Evolutionary conservation across 2,888 invertebrate species (phyloP), one percentile per base, ranked within the genome.

Genomic region (Clepsis dumicolana): DNA sequence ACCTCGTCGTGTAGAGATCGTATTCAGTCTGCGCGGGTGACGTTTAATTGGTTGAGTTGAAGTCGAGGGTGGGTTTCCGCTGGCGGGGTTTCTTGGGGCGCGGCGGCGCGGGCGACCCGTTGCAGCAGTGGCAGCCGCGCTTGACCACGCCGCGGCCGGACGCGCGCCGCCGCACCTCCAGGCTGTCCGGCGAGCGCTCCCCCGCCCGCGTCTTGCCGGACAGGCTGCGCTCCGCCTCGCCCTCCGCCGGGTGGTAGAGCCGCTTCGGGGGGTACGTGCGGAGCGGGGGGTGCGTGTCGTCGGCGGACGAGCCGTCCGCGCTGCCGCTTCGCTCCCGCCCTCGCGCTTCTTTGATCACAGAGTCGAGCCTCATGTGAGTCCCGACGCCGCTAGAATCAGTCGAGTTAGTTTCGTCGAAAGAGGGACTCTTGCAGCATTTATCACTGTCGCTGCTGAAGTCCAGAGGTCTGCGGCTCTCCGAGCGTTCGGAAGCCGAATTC

Each of bases 121-220:
- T 94, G 82, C 95, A 95, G 81, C 95, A 95, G 38, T 94, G 94
- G 77, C 95, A 95, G 61, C 94, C 94, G 50, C 95, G 93, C 74
- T 95, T 95, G 1, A 95, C 95, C 10, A 95, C 94, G 7, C 95
- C 95, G 0, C 95, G 86, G 0, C 89, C 89, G 27, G 79, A 94
- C 57, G 85, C 94, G 75, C 81, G 93, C 1, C 90, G 83, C 35
- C 87, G 72, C 4, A 78, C 80, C 25, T 84, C 88, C 56, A 67
- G 52, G 32, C 71, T 74, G 44, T 85, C 83, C 56, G 85, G 81
- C 44, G 85, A 80, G 14, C 85, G 72, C 54, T 87, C 85, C 4
- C 86, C 86, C 1, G 87, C 54, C 18, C 54, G 54, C 54, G 54
- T 54, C 32, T 54, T 54, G 16, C 54, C 54, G 29, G 29, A 18